Base-by-base conservation (phyloP, 2,113 vertebrate genomes). In the Petrocephalus zakoni region DNA sequence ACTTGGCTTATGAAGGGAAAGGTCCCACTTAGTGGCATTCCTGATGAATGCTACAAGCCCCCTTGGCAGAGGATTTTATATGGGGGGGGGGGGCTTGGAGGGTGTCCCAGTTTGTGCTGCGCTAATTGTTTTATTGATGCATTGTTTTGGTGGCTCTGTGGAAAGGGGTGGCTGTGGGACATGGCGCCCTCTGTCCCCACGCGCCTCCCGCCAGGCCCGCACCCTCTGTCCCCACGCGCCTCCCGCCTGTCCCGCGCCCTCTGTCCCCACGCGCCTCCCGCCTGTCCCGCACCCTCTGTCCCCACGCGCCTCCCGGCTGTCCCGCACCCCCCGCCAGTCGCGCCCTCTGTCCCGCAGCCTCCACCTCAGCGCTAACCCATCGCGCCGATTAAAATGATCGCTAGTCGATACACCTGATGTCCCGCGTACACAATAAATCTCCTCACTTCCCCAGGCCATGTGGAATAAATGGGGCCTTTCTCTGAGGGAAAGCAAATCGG, bases 121-220 rank as follows among this genome's bases (percentile, higher is more conserved):
- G 90, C 95, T 96, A 96, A 96, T 96, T 96, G 95, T 94, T 96
- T 96, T 95, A 96, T 95, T 96, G 95, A 95, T 95, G 95, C 95
- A 95, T 95, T 96, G 95, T 96, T 96, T 95, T 94, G 93, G 93
- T 91, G 92, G 94, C 93, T 94, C 94, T 95, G 95, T 92, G 92
- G 94, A 95, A 95, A 96, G 95, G 95, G 94, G 94, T 95, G 95
- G 95, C 8, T 49, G 5, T 95, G 96, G 93, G 92, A 89, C 93
- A 94, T 93, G 92, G 93, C 91, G 90, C 93, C 90, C 90, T 92
- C 94, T 95, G 58, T 94, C 94, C 93, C 93, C 92, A 87, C 3
- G 37, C 87, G 89, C 92, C 93, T 92, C 93, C 94, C 95, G 94
- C 94, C 93, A 94, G 94, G 95, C 94, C 95, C 94, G 94, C 94